phyloP scores from a whole-genome alignment of 2,113 vertebrate genomes.

The Pogonocichla stellata region DNA sequence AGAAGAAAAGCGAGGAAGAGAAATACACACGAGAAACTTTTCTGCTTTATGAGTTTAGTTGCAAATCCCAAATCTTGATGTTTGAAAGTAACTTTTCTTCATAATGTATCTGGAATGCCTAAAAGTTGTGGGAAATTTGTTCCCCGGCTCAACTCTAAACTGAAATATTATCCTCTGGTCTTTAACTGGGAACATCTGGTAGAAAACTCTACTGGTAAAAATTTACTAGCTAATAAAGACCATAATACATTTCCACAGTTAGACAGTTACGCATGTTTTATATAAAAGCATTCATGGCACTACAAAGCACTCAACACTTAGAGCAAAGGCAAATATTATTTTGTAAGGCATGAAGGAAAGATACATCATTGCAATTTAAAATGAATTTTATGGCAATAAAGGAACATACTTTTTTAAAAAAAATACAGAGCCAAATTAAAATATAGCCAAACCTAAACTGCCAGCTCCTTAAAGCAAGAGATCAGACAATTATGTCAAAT shows the following conservation, averaged over 20 bases:
- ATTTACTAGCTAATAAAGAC: slow-evolving; percentile 29
- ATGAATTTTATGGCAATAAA: background rate
- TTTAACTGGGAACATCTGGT: slow-evolving; percentile 17
- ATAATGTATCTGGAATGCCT: background rate
- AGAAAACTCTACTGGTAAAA: background rate
- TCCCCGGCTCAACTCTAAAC: background rate
- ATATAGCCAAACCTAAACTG: slow-evolving; percentile 4
- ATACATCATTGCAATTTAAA: slow-evolving; percentile 28
- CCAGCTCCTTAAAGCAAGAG: slow-evolving; percentile 50
- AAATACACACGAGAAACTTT: background rate
- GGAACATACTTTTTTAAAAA: background rate
- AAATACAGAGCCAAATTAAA: slow-evolving; percentile 8
- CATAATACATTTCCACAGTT: slow-evolving; percentile 32
- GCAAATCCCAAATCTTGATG: background rate
- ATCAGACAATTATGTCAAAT: slow-evolving; percentile 83
- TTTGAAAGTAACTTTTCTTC: background rate
- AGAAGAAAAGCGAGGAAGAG: background rate
- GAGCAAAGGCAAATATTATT: slow-evolving; percentile 49
- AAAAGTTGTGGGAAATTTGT: background rate
- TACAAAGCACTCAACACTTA: slow-evolving; percentile 30
- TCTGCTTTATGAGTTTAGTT: background rate
- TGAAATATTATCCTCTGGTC: background rate
- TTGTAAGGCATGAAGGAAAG: slow-evolving; percentile 39
- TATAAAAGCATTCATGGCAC: slow-evolving; percentile 26
- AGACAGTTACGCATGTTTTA: background rate